phyloP scores from a whole-genome alignment of 2,113 vertebrate genomes.

The Silurus glanis region DNA sequence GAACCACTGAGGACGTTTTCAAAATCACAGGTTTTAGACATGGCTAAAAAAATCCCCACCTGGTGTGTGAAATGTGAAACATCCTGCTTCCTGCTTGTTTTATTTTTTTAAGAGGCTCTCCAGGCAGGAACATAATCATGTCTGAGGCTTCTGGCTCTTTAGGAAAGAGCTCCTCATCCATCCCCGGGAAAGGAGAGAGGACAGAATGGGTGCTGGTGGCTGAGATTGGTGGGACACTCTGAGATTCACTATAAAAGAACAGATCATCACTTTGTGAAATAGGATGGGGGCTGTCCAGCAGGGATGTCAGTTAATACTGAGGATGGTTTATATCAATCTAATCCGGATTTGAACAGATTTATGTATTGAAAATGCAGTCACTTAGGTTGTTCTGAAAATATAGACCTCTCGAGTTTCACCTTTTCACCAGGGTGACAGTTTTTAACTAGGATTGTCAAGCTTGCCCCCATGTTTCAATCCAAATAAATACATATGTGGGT shows the following conservation, averaged over 20 bases:
- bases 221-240: neutral
- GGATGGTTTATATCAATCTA: neutral
- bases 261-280: neutral
- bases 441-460: too few relatives aligned
- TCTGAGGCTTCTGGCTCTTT: constrained; percentile 25
- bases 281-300: neutral
- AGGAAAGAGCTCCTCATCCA: constrained; percentile 42
- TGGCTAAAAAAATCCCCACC: neutral
- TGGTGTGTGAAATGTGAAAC: constrained; percentile 18
- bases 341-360: neutral
- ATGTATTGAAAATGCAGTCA: neutral
- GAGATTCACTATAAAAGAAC: neutral
- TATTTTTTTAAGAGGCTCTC: constrained; percentile 36
- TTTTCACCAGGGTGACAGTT: too few relatives aligned
- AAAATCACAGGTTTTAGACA: too few relatives aligned
- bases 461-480: too few relatives aligned
- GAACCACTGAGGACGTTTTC: too few relatives aligned
- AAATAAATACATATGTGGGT: too few relatives aligned
- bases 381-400: too few relatives aligned
- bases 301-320: neutral
- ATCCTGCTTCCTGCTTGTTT: constrained; percentile 19
- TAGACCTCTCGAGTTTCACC: too few relatives aligned
- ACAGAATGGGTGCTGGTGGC: neutral
- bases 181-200: constrained; percentile 16
- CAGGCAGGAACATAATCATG: constrained; percentile 20